phyloP scores from a whole-genome alignment of 2,888 invertebrate genomes.

The Calameuta pallipes region DNA sequence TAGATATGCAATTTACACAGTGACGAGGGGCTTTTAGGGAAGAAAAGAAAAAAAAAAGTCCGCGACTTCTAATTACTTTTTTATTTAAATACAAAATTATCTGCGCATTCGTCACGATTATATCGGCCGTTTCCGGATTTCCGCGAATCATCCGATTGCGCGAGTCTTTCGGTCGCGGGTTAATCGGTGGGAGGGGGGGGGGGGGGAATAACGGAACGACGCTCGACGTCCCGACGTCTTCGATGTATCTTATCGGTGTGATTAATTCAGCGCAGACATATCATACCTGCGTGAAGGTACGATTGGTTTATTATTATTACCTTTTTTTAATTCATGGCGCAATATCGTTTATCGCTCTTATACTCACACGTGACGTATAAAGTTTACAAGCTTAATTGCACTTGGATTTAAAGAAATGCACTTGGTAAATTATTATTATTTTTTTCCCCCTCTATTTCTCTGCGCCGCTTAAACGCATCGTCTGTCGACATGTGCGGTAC shows the following conservation, averaged over 20 bases:
- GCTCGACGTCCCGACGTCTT: not conserved
- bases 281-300: not conserved
- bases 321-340: not conserved
- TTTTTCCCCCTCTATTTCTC: not conserved
- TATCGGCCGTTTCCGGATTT: not conserved
- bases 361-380: not conserved
- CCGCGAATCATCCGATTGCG: not conserved
- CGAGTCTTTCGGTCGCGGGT: not conserved
- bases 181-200: not conserved
- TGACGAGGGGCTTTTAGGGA: accelerated
- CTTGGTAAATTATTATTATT: not conserved
- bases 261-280: not conserved
- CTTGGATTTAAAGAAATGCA: not conserved
- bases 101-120: not conserved
- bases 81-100: not conserved
- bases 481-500: not conserved
- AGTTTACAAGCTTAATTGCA: not conserved
- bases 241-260: not conserved
- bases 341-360: not conserved
- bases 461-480: not conserved
- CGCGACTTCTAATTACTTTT: not conserved
- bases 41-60: not conserved
- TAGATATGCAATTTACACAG: not conserved
- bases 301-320: not conserved
- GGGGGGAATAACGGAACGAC: not conserved